Base-by-base conservation (phyloP, 2,113 vertebrate species). In the Nerophis ophidion region DNA sequence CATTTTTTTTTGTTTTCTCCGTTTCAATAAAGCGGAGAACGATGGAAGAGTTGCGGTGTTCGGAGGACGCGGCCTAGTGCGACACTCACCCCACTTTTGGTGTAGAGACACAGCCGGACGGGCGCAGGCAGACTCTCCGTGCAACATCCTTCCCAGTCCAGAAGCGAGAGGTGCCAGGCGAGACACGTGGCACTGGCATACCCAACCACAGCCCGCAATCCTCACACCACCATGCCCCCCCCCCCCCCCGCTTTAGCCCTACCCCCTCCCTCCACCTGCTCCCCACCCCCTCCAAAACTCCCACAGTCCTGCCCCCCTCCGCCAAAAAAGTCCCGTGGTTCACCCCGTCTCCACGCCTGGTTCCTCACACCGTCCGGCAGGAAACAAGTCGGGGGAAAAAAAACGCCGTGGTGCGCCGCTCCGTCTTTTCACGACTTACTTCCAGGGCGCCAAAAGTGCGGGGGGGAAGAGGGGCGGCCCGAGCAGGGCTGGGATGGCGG, bases 171-270 rank as follows among this genome's bases (percentile, higher is more conserved):
- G 85, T 86, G 84, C 85, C 86, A 87, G 82, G 77, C 79, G 26
- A 79, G 84, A 81, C 87, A 90, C 88, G 89, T 90, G 89, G 89
- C 88, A 89, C 79, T 81, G 84, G 76, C 81, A 83, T 83, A 87
- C 85, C 88, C 89, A 90, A 90, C 89, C 89, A 89, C 84, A 86
- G 86, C 83, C 83, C 77, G 84, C 81, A 84, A 81, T 86, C 83
- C 86, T 89, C 86, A 89, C 86, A 84, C 85, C 88, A 89, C 81
- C 77, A 75, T 80, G 66, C 47, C 79, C 72, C 73, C 63, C 77
- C 67, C 17, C 49, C 17, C 55, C 60, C 63, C n/a, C n/a, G n/a
- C n/a, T 26, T 61, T 46, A 65, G 57, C 65, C 74, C 50, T 34
- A 46, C 40, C 44, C 50, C 56, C 61, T 4, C 65, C 67, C 82